Conservation (phyloP, 2,888 invertebrate genomes). For the Syritta pipiens region DNA sequence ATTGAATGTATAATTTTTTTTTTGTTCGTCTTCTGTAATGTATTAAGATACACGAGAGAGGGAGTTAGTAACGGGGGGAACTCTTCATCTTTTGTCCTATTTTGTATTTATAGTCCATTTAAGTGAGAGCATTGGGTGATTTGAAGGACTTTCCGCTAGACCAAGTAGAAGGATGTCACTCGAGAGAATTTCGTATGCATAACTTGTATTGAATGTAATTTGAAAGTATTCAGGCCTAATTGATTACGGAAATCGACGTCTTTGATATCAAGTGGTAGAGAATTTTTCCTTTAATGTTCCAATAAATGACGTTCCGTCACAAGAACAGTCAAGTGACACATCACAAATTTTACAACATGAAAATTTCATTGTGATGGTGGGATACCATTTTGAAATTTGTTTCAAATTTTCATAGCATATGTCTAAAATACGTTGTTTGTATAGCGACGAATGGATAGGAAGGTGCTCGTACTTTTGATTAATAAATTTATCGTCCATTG, state of each 20-base stretch:
- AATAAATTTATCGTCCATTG: slow-evolving; percentile 38
- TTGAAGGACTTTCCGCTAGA: slow-evolving; percentile 40
- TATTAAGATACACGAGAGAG: slow-evolving; percentile 58
- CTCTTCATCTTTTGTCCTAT: slow-evolving; percentile 34
- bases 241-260: slow-evolving; percentile 30
- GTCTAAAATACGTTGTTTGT: not conserved
- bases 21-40: slow-evolving; percentile 20
- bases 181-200: slow-evolving; percentile 44
- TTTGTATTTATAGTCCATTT: slow-evolving; percentile 38
- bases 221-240: slow-evolving; percentile 43
- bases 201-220: slow-evolving; percentile 37
- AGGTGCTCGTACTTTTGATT: not conserved
- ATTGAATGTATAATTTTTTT: slow-evolving; percentile 61
- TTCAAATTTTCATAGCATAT: too few relatives aligned
- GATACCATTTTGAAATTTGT: too few relatives aligned
- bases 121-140: not conserved
- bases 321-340: too few relatives aligned
- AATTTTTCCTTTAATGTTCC: not conserved
- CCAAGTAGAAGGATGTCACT: slow-evolving; percentile 29
- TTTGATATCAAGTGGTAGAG: slow-evolving; percentile 21
- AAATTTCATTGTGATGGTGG: too few relatives aligned
- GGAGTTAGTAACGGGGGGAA: too few relatives aligned
- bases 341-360: too few relatives aligned
- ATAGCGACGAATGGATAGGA: not conserved
- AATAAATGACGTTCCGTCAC: too few relatives aligned